Base-by-base conservation (phyloP, 2,113 vertebrate species). In the Tretioscincus oriximinensis region DNA sequence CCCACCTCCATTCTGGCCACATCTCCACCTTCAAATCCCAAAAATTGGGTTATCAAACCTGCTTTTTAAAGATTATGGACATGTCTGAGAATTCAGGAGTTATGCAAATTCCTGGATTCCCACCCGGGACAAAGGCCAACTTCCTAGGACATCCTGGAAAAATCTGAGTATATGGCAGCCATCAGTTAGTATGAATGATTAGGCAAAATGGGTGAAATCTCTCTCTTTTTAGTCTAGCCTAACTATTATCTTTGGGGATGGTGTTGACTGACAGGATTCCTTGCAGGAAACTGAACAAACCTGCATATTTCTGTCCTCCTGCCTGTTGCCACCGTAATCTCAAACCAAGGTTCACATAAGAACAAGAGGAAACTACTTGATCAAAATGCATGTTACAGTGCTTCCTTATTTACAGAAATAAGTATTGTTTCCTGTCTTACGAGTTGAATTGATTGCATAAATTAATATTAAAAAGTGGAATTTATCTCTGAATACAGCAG, bases 401-500 rank as follows among this genome's bases (percentile, higher is more conserved):
- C 26, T 60, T 47, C 20, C 28, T 31, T 29, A 9, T 4, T 29
- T 47, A 22, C 24, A 74, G 1, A 31, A 35, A 16, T 22, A n/a
- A 74, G n/a, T 20, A 18, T 41, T 21, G 20, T 8, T 28, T 51
- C 21, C 9, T 12, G n/a, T 29, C 26, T 64, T 21, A 21, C 22
- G 5, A 31, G 5, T 22, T 2, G 12, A 12, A 60, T 16, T n/a
- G 6, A 6, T 60, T 60, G 28, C 9, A 58, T 22, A 45, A 61
- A 66, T 26, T 14, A 64, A 24, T 24, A 3, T 28, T 54, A 70
- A 58, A 78, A 71, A 63, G 7, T 2, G 54, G 24, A 9, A 12
- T 3, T 81, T 79, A n/a, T 60, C 21, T 76, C 68, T 75, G 35
- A 45, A 63, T 70, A 35, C 73, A 70, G 80, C 80, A 70, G 80